Evolutionary conservation across 1,140 invertebrate genomes (phyloP), one percentile per base, ranked within the genome.

Genomic region (Zaprionus inermis): DNA sequence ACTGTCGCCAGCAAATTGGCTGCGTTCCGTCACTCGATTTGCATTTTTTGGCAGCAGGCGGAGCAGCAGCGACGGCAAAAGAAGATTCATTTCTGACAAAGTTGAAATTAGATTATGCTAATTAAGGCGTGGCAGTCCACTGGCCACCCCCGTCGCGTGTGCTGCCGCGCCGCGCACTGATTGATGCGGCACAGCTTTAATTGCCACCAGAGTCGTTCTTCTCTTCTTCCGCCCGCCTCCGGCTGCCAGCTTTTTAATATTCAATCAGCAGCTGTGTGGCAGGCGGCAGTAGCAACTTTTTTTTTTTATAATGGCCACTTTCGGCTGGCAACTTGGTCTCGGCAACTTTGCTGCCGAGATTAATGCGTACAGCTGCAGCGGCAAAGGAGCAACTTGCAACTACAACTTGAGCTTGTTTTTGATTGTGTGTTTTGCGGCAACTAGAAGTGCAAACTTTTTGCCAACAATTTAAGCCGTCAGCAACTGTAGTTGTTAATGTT

Each of bases 31-130:
- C 57, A 49, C 32, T 79, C 70, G 83, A 88, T 88, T 88, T 88
- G 83, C 83, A 89, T 88, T 88, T 88, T 86, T 86, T 83, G 83
- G 83, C 84, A 86, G 73, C 73, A 60, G 38, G 14, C 28, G 34
- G 10, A 5, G 60, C 18, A 52, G 30, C 28, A 16, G 11, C 24
- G 24, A 28, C 1, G 24, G 57, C 20, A 52, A 34, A 46, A 11
- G 41, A 41, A 58, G 49, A 36, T 46, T 58, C 32, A 64, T 64
- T 77, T 78, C 71, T 72, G 65, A 79, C 79, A 73, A 88, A 90
- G 83, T 89, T 81, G 76, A 91, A 90, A 90, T 90, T 90, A 91
- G 88, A 90, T 91, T 90, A 90, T 90, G 86, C 83, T 90, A 91
- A 90, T 90, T 90, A 91, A 84, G 86, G 82, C 82, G 83, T 69